A percentile compares a stretch with the other conserved stretches of the same genome.
phyloP scores from a whole-genome alignment of 2,797 vertebrate species.

The Varecia variegata region DNA sequence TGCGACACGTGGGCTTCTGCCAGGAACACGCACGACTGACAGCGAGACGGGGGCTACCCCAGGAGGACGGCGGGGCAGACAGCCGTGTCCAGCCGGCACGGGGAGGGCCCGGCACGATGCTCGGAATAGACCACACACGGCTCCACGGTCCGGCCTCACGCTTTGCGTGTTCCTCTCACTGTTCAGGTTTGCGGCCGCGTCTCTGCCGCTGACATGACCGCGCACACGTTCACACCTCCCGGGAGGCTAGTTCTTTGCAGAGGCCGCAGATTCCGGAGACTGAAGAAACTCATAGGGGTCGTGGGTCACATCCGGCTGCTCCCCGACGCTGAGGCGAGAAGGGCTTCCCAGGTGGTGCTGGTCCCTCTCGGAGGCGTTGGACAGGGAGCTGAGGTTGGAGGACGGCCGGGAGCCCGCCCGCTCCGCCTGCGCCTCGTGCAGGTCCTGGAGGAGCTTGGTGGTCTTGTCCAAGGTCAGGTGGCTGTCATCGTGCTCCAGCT shows the following conservation, averaged over 20 bases:
- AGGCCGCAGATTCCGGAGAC: constrained; percentile 89
- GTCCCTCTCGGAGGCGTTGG: constrained; percentile 95
- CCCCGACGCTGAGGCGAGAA: constrained; percentile 92
- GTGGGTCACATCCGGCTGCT: constrained; percentile 94
- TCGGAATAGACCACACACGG: neutral
- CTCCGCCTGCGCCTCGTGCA: constrained; percentile 95
- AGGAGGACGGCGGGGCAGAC: neutral
- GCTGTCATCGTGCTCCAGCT: constrained; percentile 93
- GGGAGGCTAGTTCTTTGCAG: constrained; percentile 77
- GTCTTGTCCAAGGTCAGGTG: constrained; percentile 94
- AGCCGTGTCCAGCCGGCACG: neutral
- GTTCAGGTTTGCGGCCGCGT: neutral
- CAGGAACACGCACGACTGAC: neutral
- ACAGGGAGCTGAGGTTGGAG: constrained; percentile 97
- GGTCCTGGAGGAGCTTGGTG: constrained; percentile 95
- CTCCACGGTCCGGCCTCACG: too few species aligned
- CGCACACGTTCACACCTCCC: neutral
- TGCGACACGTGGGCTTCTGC: too few species aligned
- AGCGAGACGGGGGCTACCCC: neutral
- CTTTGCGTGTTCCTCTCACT: neutral
- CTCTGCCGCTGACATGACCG: neutral
- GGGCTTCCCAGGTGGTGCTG: constrained; percentile 97
- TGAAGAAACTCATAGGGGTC: constrained; percentile 98
- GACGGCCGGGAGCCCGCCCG: constrained; percentile 95
- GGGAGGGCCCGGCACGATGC: neutral